These are phyloP conservation scores for Hyperoplus lanceolatus DNA, from an alignment of 2,797 vertebrate species.

Conservation along the genomic window DNA sequence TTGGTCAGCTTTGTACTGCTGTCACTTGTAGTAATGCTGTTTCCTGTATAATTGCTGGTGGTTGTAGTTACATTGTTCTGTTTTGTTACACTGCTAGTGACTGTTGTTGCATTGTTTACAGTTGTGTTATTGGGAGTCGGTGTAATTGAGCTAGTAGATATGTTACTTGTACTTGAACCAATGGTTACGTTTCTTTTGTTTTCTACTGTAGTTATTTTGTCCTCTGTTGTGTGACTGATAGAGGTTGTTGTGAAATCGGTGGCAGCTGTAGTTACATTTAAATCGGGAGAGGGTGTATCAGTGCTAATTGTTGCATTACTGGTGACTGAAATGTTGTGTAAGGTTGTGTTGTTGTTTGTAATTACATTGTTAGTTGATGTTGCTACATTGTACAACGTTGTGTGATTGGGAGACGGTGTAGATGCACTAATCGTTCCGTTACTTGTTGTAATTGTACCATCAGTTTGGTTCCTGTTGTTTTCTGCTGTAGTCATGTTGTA, in stretches of 20 bases:
- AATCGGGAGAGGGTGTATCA: no score
- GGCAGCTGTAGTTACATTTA: no score
- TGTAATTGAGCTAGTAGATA: not conserved
- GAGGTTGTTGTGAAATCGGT: constrained; percentile 5
- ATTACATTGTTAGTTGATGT: not conserved
- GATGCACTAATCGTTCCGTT: not conserved
- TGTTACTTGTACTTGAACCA: not conserved
- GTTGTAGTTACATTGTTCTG: no score
- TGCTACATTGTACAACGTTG: not conserved
- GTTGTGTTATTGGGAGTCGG: not conserved
- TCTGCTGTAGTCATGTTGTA: not conserved
- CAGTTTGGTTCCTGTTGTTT: not conserved
- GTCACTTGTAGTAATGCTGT: not conserved
- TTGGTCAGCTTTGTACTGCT: not conserved
- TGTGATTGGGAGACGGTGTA: not conserved
- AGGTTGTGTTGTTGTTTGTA: constrained; percentile 2
- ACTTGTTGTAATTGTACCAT: not conserved
- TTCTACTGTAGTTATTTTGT: no score
- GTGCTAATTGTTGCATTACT: not conserved
- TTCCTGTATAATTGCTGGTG: no score
- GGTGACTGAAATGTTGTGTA: no score
- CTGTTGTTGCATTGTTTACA: not conserved
- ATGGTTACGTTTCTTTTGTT: not conserved
- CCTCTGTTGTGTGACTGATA: not conserved
- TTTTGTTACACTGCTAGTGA: no score